phyloP scores from a whole-genome alignment of 2,797 vertebrate species.

The Sparus aurata region DNA sequence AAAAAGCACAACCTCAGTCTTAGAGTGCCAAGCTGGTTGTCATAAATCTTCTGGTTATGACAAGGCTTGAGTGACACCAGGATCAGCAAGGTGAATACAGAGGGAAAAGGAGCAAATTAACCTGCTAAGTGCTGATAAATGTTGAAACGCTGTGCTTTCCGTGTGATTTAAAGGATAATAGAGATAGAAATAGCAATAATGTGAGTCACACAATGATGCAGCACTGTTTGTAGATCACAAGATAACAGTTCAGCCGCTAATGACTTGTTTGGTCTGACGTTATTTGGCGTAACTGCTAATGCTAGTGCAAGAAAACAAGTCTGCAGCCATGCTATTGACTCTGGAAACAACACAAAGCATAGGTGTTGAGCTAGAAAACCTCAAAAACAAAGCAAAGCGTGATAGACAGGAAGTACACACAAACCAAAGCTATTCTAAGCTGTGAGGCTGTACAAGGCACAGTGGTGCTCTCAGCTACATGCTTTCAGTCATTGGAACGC shows the following conservation, averaged over 20 bases:
- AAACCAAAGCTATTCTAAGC: neutral
- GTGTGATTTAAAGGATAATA: neutral
- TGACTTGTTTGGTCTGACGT: neutral
- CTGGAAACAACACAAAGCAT: neutral
- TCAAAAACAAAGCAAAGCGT: neutral
- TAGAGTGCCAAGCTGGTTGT: constrained; percentile 14
- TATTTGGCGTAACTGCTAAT: neutral
- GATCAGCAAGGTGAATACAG: constrained; percentile 1
- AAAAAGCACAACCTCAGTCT: constrained; percentile 14
- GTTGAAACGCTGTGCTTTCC: neutral
- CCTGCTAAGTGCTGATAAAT: neutral
- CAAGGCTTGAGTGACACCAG: neutral
- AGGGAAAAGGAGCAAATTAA: constrained; percentile 1
- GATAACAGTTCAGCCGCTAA: neutral
- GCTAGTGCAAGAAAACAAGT: neutral
- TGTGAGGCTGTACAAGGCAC: neutral
- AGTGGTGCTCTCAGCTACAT: neutral
- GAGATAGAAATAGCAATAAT: neutral
- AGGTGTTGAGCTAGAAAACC: neutral
- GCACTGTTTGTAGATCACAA: neutral
- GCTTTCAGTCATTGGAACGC: neutral
- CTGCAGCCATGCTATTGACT: neutral
- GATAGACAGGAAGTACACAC: neutral
- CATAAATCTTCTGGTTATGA: constrained; percentile 17
- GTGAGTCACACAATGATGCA: neutral